Percentiles rank a stretch among this genome's conserved stretches.
phyloP scores from a whole-genome alignment of 2,888 invertebrate genomes.

The Rutpela maculata region DNA sequence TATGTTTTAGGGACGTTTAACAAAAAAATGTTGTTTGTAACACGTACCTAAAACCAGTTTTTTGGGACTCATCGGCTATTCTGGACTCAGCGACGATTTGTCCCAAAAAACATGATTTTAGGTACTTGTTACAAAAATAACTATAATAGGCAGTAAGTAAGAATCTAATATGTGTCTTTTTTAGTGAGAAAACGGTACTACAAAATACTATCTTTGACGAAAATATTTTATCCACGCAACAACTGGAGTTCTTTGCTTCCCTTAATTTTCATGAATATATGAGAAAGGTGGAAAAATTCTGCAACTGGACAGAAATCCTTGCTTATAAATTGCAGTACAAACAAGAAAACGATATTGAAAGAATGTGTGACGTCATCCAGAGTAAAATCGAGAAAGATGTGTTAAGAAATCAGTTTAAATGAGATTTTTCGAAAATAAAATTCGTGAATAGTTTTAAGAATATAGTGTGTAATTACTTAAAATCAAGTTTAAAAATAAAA shows the following conservation, averaged over 20 bases:
- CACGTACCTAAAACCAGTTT: too few relatives aligned
- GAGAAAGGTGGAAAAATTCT: conserved; percentile 33
- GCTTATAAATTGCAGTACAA: conserved; percentile 13
- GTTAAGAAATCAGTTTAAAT: conserved; percentile 15
- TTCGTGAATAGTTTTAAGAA: not conserved
- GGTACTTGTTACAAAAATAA: too few relatives aligned
- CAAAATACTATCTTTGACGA: conserved; percentile 40
- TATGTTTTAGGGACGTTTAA: too few relatives aligned
- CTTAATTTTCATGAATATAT: conserved; percentile 41
- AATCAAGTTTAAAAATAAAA: too few relatives aligned
- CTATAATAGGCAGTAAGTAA: too few relatives aligned
- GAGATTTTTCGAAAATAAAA: too few relatives aligned
- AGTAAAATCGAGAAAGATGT: conserved; percentile 32
- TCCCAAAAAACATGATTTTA: too few relatives aligned
- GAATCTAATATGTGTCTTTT: not conserved
- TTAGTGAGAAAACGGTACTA: conserved; percentile 31
- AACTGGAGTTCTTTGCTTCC: conserved; percentile 42
- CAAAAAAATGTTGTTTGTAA: too few relatives aligned
- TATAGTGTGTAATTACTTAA: too few relatives aligned
- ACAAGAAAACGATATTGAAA: conserved; percentile 16
- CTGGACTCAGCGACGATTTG: too few relatives aligned
- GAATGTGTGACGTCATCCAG: conserved; percentile 6
- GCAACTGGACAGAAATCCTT: conserved; percentile 25
- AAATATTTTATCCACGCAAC: conserved; percentile 36
- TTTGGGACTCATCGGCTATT: too few relatives aligned